Evolutionary conservation across 1,140 invertebrate species (phyloP).

Genomic region (Zaprionus nigranus): DNA sequence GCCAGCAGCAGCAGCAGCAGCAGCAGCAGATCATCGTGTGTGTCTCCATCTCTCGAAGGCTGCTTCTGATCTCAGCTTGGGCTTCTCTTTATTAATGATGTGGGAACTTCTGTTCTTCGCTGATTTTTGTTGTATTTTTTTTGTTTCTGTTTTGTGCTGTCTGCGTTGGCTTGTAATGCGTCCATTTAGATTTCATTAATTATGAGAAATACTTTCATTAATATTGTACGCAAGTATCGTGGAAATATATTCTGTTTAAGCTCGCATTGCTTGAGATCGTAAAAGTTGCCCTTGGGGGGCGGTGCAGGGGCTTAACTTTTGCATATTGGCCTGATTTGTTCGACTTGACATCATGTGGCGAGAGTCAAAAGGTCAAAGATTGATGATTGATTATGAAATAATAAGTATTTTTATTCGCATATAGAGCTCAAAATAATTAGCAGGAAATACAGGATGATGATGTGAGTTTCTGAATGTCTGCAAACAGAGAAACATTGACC

Average conservation of each 20-base stretch:
- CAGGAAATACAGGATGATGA: background rate
- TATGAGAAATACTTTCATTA: slow-evolving; percentile 76
- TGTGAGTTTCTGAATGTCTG: too few relatives aligned
- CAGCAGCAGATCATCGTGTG: slow-evolving; percentile 61
- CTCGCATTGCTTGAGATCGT: background rate
- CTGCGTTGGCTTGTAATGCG: slow-evolving; percentile 45
- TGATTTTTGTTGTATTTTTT: slow-evolving; percentile 21
- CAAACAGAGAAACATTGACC: background rate
- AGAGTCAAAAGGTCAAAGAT: background rate
- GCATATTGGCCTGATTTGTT: slow-evolving; percentile 41
- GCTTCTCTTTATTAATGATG: slow-evolving; percentile 72
- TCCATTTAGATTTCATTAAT: slow-evolving; percentile 75
- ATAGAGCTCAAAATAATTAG: background rate
- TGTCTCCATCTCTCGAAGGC: slow-evolving; percentile 49
- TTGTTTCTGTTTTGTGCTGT: slow-evolving; percentile 33
- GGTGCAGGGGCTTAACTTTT: slow-evolving; percentile 15
- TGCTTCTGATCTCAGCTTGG: slow-evolving; percentile 32
- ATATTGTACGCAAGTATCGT: slow-evolving; percentile 48
- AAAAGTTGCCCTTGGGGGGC: slow-evolving; percentile 15
- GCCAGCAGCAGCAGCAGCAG: slow-evolving; percentile 40
- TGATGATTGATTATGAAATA: background rate
- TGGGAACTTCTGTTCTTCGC: slow-evolving; percentile 76
- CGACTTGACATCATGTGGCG: slow-evolving; percentile 21
- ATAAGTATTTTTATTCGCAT: background rate
- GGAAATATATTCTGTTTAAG: background rate